Conservation (phyloP, 2,113 vertebrate species). For the Chaetodon trifascialis region DNA sequence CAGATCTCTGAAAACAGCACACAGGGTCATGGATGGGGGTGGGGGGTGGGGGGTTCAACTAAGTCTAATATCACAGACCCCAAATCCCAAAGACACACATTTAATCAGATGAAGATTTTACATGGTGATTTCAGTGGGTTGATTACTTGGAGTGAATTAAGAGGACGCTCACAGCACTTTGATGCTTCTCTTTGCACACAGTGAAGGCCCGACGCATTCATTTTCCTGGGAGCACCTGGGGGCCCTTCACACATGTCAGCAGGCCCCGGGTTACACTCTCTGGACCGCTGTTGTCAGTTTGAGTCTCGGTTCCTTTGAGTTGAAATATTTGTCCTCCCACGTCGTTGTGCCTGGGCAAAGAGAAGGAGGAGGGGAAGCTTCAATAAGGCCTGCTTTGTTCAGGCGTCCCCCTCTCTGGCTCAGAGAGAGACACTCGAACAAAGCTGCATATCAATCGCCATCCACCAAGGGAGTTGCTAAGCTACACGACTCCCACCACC, state of each 20-base stretch:
- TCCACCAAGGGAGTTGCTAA: slow-evolving; percentile 85
- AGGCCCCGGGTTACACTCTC: slow-evolving; percentile 35
- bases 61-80: background rate
- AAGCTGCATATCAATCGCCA: slow-evolving; percentile 80
- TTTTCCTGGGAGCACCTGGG: slow-evolving; percentile 42
- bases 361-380: slow-evolving; percentile 67
- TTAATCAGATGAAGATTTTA: background rate
- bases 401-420: slow-evolving; percentile 51
- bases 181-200: background rate
- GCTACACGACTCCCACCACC: slow-evolving; percentile 79
- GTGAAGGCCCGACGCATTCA: background rate
- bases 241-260: background rate
- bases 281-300: slow-evolving; percentile 22
- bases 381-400: slow-evolving; percentile 83
- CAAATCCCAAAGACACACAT: background rate
- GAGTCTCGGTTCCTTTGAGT: slow-evolving; percentile 52
- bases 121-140: background rate
- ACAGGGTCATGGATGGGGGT: too few relatives aligned
- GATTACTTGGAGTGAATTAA: background rate
- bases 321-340: slow-evolving; percentile 82
- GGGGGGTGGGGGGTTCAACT: too few relatives aligned
- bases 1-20: background rate
- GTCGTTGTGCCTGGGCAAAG: slow-evolving; percentile 56
- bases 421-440: slow-evolving; percentile 70
- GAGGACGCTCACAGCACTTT: background rate